Conservation (phyloP, 1,140 invertebrate species). For the Meloidogyne hapla region DNA sequence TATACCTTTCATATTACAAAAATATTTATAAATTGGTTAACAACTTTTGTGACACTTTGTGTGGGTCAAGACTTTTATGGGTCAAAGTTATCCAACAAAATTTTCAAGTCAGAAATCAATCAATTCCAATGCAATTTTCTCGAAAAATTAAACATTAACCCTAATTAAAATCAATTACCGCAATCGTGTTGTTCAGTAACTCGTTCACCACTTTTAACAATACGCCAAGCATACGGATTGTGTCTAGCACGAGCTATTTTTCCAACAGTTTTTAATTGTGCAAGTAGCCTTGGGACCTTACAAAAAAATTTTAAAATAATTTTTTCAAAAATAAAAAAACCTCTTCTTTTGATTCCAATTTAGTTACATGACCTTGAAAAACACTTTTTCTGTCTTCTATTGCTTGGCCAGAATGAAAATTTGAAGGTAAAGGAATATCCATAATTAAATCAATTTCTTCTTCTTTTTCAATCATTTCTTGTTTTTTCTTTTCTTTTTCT, state of each 20-base stretch:
- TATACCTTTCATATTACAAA: no score
- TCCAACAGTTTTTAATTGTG: constrained; percentile 45
- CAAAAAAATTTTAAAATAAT: constrained; percentile 1
- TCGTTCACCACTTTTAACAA: constrained; percentile 7
- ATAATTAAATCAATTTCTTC: not conserved
- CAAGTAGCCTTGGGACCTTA: constrained; percentile 51
- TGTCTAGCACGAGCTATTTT: constrained; percentile 63
- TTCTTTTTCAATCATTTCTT: not conserved
- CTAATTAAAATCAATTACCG: constrained; percentile 19
- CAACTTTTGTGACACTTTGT: no score
- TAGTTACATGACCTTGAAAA: constrained; percentile 62
- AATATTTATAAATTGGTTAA: no score
- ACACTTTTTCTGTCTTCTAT: constrained; percentile 61
- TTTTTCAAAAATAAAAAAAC: constrained; percentile 33
- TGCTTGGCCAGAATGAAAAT: constrained; percentile 40
- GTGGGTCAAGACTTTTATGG: no score
- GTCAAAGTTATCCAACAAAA: no score
- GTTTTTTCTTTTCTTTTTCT: not conserved
- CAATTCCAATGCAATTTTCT: not conserved
- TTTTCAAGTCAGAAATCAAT: no score
- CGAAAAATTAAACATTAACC: not conserved
- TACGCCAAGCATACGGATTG: constrained; percentile 57
- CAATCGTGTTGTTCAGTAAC: constrained; percentile 46
- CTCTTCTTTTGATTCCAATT: constrained; percentile 53
- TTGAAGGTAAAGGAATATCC: not conserved